phyloP scores from a whole-genome alignment of 2,888 invertebrate genomes.

The Pristionchus arcanus region DNA sequence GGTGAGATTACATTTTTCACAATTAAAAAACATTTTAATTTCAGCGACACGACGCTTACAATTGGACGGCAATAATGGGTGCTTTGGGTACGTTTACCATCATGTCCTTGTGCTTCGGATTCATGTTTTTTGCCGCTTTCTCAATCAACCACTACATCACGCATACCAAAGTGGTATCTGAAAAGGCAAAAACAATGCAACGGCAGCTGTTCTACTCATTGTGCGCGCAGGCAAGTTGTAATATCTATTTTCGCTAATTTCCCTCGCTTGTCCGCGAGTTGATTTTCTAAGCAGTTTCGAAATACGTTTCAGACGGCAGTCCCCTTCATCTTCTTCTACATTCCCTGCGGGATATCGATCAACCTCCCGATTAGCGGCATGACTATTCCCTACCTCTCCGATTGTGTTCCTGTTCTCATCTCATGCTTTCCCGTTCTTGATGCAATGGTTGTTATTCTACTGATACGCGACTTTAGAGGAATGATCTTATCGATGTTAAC shows the following conservation, averaged over 20 bases:
- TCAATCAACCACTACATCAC: neutral
- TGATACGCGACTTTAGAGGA: neutral
- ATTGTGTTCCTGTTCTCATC: neutral
- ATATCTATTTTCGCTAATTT: too few relatives aligned
- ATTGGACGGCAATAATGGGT: neutral
- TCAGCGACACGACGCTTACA: neutral
- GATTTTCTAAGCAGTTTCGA: too few relatives aligned
- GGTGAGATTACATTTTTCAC: too few relatives aligned
- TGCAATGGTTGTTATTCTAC: neutral
- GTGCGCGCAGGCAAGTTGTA: neutral
- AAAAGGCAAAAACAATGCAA: neutral
- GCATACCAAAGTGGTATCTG: neutral
- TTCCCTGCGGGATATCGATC: neutral
- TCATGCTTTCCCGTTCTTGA: constrained; percentile 18
- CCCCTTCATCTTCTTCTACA: constrained; percentile 22
- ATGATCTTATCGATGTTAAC: neutral
- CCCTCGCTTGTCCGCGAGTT: too few relatives aligned
- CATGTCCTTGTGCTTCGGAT: neutral
- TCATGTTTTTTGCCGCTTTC: neutral
- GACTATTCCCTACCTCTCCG: neutral
- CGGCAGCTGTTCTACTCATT: neutral
- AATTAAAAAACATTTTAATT: neutral
- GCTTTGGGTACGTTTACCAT: neutral
- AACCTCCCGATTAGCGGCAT: neutral
- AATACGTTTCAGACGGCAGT: neutral